Conservation (phyloP, 2,113 vertebrate species). For the Carassius auratus region DNA sequence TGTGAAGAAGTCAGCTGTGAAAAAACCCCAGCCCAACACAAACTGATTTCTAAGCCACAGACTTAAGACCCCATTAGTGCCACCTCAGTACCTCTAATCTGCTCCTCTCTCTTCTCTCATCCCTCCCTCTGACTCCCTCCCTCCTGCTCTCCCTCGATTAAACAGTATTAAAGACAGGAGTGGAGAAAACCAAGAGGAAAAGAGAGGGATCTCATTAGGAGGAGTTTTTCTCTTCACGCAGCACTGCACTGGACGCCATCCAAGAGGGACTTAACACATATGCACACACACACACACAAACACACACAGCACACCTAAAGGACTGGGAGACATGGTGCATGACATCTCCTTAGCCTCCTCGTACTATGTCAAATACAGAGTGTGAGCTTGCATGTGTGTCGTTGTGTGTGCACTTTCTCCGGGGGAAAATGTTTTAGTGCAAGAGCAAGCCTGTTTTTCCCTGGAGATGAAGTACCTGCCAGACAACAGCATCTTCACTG, state of each 20-base stretch:
- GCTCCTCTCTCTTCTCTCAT: constrained; percentile 29
- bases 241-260: constrained; percentile 22
- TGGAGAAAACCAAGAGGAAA: background rate
- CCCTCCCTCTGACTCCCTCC: constrained; percentile 27
- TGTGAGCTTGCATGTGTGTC: background rate
- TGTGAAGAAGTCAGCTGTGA: constrained; percentile 40
- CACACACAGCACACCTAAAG: constrained; percentile 21
- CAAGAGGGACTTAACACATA: constrained; percentile 34
- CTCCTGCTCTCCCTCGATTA: constrained; percentile 34
- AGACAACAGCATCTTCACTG: constrained; percentile 46
- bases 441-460: constrained; percentile 45
- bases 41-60: constrained; percentile 38
- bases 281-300: constrained; percentile 1
- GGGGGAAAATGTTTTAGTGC: constrained; percentile 41
- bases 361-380: constrained; percentile 27
- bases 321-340: constrained; percentile 15
- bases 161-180: constrained; percentile 37
- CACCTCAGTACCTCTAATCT: constrained; percentile 44
- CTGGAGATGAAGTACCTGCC: constrained; percentile 45
- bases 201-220: constrained; percentile 36
- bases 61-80: constrained; percentile 46
- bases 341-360: constrained; percentile 33
- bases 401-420: background rate
- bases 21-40: constrained; percentile 15
- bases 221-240: constrained; percentile 42